Conservation (phyloP, 2,888 invertebrate species). For the Axea sp. region DNA sequence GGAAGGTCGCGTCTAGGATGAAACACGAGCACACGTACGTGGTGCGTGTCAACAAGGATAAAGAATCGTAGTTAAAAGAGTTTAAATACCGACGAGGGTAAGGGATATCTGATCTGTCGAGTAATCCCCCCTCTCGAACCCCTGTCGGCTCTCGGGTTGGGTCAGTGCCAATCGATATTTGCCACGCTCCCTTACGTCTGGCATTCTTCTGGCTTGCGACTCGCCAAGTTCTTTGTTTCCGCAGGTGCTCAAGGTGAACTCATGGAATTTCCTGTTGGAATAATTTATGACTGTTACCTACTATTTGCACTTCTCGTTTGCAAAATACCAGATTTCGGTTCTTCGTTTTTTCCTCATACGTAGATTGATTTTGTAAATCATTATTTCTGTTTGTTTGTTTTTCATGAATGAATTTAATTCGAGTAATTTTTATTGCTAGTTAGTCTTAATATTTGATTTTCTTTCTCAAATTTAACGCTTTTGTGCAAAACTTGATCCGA, state of each 20-base stretch:
- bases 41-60: slow-evolving; percentile 48
- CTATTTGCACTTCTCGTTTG: too few relatives aligned
- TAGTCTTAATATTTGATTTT: too few relatives aligned
- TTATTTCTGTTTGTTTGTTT: too few relatives aligned
- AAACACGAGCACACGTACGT: slow-evolving; percentile 3
- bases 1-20: slow-evolving; percentile 54
- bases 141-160: slow-evolving; percentile 59
- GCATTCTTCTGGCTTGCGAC: slow-evolving; percentile 48
- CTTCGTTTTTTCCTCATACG: too few relatives aligned
- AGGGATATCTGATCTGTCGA: slow-evolving; percentile 49
- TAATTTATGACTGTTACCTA: too few relatives aligned
- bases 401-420: too few relatives aligned
- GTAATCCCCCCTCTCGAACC: slow-evolving; percentile 46
- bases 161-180: slow-evolving; percentile 67
- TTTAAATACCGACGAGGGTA: slow-evolving; percentile 67
- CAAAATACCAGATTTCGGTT: too few relatives aligned
- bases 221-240: slow-evolving; percentile 36
- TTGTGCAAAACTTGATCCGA: too few relatives aligned
- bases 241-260: slow-evolving; percentile 49
- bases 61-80: slow-evolving; percentile 66
- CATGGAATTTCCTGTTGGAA: slow-evolving; percentile 24
- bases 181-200: slow-evolving; percentile 32
- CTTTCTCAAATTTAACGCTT: too few relatives aligned
- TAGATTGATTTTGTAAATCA: too few relatives aligned
- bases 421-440: too few relatives aligned